phyloP scores from a whole-genome alignment of 1,140 invertebrate genomes.

The Neomicropteryx cornuta region DNA sequence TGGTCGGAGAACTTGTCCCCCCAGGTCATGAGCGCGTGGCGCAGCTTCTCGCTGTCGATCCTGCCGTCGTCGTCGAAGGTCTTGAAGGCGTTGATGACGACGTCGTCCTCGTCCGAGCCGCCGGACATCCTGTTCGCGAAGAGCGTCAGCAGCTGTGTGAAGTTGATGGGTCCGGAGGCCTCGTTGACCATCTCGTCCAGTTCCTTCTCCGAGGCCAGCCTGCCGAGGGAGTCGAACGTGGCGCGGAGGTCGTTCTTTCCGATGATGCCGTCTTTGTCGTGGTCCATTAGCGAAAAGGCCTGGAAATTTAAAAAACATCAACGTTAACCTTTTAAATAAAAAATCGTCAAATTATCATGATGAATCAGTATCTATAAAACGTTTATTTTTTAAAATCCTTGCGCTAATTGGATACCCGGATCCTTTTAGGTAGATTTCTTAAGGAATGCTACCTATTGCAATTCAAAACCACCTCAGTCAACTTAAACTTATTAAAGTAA shows the following conservation, averaged over 20 bases:
- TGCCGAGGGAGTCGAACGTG: conserved; percentile 91
- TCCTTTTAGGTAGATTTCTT: too few species aligned
- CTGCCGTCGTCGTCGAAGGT: conserved; percentile 87
- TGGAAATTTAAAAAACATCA: conserved; percentile 30
- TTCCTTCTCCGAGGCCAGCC: conserved; percentile 80
- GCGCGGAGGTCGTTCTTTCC: conserved; percentile 90
- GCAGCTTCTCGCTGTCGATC: conserved; percentile 84
- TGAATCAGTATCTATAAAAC: too few species aligned
- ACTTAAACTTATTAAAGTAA: too few species aligned
- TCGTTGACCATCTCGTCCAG: conserved; percentile 84
- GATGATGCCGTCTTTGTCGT: conserved; percentile 96
- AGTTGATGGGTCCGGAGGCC: conserved; percentile 87
- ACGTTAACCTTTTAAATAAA: too few species aligned
- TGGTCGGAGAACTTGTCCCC: conserved; percentile 91
- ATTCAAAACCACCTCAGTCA: too few species aligned
- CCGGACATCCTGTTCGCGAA: conserved; percentile 82
- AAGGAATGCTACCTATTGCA: too few species aligned
- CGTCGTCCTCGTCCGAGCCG: conserved; percentile 84
- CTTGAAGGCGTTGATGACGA: conserved; percentile 89
- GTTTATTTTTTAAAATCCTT: too few species aligned
- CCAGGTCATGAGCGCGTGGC: conserved; percentile 89
- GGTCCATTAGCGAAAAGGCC: conserved; percentile 97
- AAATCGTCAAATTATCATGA: neutral
- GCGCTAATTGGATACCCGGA: too few species aligned
- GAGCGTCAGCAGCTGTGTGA: conserved; percentile 85